A percentile compares a stretch with the other conserved stretches of the same genome.
Evolutionary conservation across 1,140 invertebrate genomes (phyloP).

Genomic region (Euborellia annulipes): DNA sequence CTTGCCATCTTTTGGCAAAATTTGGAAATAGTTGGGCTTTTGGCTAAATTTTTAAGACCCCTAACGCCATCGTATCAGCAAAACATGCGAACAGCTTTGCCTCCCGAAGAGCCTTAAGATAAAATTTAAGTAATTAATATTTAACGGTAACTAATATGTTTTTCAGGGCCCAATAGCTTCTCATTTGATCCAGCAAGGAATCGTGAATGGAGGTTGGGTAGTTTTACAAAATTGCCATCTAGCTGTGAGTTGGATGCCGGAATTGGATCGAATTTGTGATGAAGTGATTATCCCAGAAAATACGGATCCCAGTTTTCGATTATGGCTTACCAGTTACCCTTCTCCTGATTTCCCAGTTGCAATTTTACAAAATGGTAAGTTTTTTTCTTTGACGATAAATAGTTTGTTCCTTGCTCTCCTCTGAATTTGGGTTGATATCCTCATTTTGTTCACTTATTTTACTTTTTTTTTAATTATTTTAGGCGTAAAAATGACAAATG

Average conservation of each 20-base stretch:
- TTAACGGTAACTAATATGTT: too few relatives aligned
- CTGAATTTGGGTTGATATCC: too few relatives aligned
- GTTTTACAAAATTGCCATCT: conserved; percentile 90
- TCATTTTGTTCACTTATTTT: conserved; percentile 7
- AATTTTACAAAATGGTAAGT: conserved; percentile 64
- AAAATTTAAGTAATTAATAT: too few relatives aligned
- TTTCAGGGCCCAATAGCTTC: conserved; percentile 58
- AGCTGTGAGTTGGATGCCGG: conserved; percentile 79
- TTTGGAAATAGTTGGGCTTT: too few relatives aligned
- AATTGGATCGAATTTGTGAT: conserved; percentile 61
- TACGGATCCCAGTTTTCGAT: conserved; percentile 57
- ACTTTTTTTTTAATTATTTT: conserved; percentile 16
- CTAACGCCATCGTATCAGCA: too few relatives aligned
- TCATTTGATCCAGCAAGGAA: conserved; percentile 59
- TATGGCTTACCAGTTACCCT: conserved; percentile 89
- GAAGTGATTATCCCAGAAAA: conserved; percentile 49
- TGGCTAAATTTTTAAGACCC: too few relatives aligned
- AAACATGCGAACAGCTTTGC: too few relatives aligned
- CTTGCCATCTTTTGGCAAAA: too few relatives aligned
- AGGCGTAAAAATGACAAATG: conserved; percentile 86
- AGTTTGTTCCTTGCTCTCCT: too few relatives aligned
- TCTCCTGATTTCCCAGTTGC: conserved; percentile 69
- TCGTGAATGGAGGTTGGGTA: conserved; percentile 69
- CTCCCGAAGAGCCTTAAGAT: too few relatives aligned
- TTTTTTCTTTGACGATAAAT: too few relatives aligned